A percentile compares a stretch with the other conserved stretches of the same genome.
These are phyloP conservation scores for Dolichallabes microphthalmus DNA, from an alignment of 2,113 vertebrate genomes.

Conservation along the genomic window DNA sequence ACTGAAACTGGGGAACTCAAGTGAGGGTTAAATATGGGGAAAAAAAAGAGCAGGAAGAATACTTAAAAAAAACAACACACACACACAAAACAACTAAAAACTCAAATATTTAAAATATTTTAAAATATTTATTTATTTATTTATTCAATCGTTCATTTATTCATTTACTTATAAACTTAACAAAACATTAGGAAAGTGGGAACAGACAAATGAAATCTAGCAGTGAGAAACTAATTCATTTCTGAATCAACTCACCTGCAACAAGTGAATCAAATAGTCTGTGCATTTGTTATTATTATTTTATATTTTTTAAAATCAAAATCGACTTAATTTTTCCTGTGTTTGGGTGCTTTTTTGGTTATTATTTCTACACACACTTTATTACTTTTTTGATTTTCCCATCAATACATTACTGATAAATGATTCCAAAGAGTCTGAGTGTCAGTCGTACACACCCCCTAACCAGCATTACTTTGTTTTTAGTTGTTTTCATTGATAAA, in stretches of 20 bases:
- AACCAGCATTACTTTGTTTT: not conserved
- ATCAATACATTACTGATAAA: not conserved
- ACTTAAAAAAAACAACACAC: no score
- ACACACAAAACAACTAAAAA: no score
- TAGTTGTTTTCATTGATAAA: not conserved
- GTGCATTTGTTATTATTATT: not conserved
- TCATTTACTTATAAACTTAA: no score
- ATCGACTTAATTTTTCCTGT: not conserved
- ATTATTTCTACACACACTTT: not conserved
- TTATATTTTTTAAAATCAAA: not conserved
- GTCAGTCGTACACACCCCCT: not conserved
- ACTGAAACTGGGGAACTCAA: not conserved
- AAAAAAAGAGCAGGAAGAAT: no score
- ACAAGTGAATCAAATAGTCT: not conserved
- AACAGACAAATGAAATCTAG: not conserved
- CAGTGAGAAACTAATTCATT: not conserved
- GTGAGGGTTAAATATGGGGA: no score
- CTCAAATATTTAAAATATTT: no score
- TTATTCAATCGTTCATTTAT: no score
- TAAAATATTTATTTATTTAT: no score
- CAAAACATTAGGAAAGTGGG: not conserved
- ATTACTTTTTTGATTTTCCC: not conserved
- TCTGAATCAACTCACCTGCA: not conserved
- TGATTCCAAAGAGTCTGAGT: not conserved
- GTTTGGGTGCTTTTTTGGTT: not conserved